Evolutionary conservation across 2,113 vertebrate genomes (phyloP), one percentile per base, ranked within the genome.

Genomic region (Apaloderma vittatum): DNA sequence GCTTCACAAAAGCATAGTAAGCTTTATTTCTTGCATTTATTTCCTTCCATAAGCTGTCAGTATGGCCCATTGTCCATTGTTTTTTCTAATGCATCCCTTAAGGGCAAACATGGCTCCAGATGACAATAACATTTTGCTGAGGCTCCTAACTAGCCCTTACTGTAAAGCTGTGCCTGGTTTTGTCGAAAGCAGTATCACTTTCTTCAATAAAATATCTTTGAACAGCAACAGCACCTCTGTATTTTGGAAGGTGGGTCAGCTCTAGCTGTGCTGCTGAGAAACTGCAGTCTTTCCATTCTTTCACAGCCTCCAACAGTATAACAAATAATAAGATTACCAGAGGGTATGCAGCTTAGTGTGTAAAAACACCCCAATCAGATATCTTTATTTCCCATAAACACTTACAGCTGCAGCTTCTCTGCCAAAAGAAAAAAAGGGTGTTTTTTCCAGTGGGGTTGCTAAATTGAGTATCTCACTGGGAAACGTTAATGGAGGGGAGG

Each of bases 61-160:
- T 88, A 66, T 55, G 37, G 82, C 46, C n/a, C 59, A 77, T 90
- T 95, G 88, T 95, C 93, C 92, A 97, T 93, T 96, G 95, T 96
- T 86, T 94, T 83, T 76, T 72, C 63, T 96, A 94, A 92, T 92
- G 82, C 63, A 59, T 94, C 68, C 92, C 88, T 84, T 80, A 86
- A 83, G 95, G 68, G 57, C 83, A 97, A 94, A 86, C 72, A 93
- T 52, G 65, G 85, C 59, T 95, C 67, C 4, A 6, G 48, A 94
- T 71, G 86, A 93, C 75, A 94, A 83, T 30, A 94, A 49, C 34
- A 57, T 88, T 96, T 92, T 88, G 43, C 83, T 86, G 83, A 92
- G 90, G 48, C 40, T 92, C 79, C 63, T 49, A 92, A 86, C 68
- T 66, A 71, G 75, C 79, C 52, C 59, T 75, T 59, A 84, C 61